Percentiles rank a stretch among this genome's conserved stretches.
Evolutionary conservation across 2,113 vertebrate genomes (phyloP).

Genomic region (Brienomyrus longianalis): DNA sequence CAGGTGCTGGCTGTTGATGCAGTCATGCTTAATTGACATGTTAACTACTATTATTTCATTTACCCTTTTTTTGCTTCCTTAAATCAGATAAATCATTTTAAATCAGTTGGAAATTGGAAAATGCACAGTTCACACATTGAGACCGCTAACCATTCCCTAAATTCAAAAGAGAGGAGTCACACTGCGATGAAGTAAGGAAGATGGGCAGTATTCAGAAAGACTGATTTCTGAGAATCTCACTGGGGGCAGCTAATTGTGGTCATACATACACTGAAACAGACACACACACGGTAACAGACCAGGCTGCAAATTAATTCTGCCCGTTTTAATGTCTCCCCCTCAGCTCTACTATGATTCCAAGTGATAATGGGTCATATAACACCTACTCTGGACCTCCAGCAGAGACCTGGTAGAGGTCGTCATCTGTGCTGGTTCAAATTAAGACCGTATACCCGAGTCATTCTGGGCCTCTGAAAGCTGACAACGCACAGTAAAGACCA

Average conservation of each 20-base stretch:
- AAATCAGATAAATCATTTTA: background rate
- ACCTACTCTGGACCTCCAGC: background rate
- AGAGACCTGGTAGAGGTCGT: background rate
- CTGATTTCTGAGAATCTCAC: background rate
- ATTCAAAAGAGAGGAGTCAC: background rate
- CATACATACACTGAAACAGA: background rate
- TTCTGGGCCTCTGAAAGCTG: background rate
- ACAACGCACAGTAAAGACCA: background rate
- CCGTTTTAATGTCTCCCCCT: background rate
- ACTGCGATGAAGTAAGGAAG: background rate
- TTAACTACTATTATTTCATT: background rate
- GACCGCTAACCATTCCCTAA: background rate
- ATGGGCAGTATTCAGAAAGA: background rate
- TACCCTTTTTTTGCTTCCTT: background rate
- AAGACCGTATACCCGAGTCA: background rate
- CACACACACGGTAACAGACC: background rate
- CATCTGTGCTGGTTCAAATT: background rate
- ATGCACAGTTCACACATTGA: background rate
- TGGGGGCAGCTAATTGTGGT: background rate
- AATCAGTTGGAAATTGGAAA: background rate
- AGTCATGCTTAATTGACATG: background rate
- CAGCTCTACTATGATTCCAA: background rate
- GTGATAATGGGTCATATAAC: background rate
- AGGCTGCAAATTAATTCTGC: background rate
- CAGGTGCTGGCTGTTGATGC: background rate